Evolutionary conservation across 2,113 vertebrate species (phyloP).

Genomic region (Eudyptes chrysolophus): DNA sequence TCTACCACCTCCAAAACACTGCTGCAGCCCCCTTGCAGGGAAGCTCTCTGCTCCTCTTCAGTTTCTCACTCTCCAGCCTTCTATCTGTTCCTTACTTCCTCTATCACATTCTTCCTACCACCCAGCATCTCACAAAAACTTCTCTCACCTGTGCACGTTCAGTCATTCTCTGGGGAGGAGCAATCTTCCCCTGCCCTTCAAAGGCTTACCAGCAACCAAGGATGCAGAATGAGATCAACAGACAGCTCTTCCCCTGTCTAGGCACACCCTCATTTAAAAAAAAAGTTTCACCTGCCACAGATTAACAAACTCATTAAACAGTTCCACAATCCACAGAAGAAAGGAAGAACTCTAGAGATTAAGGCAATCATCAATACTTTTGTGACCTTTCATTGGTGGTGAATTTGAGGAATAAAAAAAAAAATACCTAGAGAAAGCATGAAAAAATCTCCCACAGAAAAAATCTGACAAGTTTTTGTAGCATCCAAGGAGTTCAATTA

Average conservation of each 20-base stretch:
- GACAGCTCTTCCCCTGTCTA: neutral
- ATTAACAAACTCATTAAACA: neutral
- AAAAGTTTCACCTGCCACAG: neutral
- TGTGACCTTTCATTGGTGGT: neutral
- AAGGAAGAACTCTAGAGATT: neutral
- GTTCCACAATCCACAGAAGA: neutral
- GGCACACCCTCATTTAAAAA: neutral
- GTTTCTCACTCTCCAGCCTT: neutral
- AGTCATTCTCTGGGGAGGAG: neutral
- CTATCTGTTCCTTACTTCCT: rapidly evolving
- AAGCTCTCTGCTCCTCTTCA: neutral
- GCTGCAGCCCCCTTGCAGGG: rapidly evolving
- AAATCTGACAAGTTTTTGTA: neutral
- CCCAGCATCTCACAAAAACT: neutral
- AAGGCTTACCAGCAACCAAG: rapidly evolving
- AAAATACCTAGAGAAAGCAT: neutral
- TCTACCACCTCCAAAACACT: neutral
- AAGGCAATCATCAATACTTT: neutral
- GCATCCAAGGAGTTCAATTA: neutral
- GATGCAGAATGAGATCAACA: neutral
- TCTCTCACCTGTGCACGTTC: neutral
- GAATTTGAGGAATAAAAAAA: neutral
- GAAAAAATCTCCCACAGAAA: neutral
- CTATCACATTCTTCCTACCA: rapidly evolving
- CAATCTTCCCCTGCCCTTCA: neutral